Base-by-base conservation (phyloP, 1,140 invertebrate genomes). In the Episyrphus balteatus region DNA sequence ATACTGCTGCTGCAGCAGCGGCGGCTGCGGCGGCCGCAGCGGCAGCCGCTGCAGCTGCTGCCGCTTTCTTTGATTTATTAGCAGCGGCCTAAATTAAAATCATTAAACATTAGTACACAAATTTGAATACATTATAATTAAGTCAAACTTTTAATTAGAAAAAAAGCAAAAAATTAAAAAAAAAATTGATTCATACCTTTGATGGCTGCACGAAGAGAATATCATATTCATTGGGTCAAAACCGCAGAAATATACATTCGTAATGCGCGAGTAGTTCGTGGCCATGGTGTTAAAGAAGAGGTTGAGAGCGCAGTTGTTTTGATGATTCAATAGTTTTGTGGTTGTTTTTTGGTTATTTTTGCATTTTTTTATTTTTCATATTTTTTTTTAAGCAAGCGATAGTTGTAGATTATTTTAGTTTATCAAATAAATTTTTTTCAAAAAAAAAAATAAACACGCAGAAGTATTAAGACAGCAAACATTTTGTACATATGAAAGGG, bases 1-100 rank as follows among this genome's bases (percentile, higher is more conserved):
- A 26, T 26, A 26, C 21, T 26, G 21, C 21, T 51, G n/a, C 34
- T 42, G 18, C 46, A n/a, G 26, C 39, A 17, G 42, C 21, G 32
- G 40, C 9, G 41, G 26, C 21, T 37, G 40, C 9, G 41, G 26
- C 18, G 11, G 60, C 56, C 32, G 60, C 60, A 36, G 60, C 51
- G 36, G 51, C 57, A 37, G 60, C 58, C 13, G 62, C 62, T 26
- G 63, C 62, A 3, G 60, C 61, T 26, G 61, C 61, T 10, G 44
- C 45, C 34, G 46, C 49, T 17, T 64, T 62, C 65, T 71, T 55
- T 58, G 71, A 55, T 68, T 59, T 52, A 51, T 60, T 62, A 48
- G 59, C 62, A 13, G 60, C 57, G 47, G 62, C 62, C 60, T 66
- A 46, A 9, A 41, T 45, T 41, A 37, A 37, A 41, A 44, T 49